These are phyloP conservation scores for Myzus persicae DNA, from an alignment of 1,140 invertebrate species.

Conservation along the genomic window DNA sequence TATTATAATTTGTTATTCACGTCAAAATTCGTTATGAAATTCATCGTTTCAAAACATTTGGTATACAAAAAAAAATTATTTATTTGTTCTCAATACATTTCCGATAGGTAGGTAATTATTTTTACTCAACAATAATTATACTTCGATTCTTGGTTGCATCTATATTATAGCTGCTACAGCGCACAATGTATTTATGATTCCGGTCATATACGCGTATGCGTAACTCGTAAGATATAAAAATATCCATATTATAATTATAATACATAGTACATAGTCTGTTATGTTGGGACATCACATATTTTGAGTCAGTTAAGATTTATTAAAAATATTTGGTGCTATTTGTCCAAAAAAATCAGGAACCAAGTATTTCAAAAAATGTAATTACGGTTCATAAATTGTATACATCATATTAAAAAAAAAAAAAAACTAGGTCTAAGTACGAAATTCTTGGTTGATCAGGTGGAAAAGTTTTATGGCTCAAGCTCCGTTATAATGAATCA, in stretches of 20 bases:
- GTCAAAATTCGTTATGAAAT: too few relatives aligned
- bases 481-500: neutral
- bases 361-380: too few relatives aligned
- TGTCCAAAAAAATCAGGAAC: too few relatives aligned
- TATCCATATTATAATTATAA: neutral
- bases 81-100: neutral
- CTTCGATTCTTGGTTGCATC: neutral
- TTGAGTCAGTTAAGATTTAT: neutral
- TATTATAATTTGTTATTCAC: too few relatives aligned
- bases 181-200: neutral
- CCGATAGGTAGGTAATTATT: neutral
- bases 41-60: too few relatives aligned
- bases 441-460: neutral
- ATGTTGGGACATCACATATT: neutral
- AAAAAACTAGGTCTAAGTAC: too few relatives aligned
- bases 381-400: too few relatives aligned
- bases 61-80: too few relatives aligned
- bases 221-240: neutral
- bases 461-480: neutral
- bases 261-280: too few relatives aligned
- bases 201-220: neutral
- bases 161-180: too few relatives aligned
- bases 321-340: too few relatives aligned
- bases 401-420: too few relatives aligned
- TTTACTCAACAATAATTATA: neutral